A percentile compares a stretch with the other conserved stretches of the same genome.
These are phyloP conservation scores for Apoderus coryli DNA, from an alignment of 2,888 invertebrate genomes.

Conservation along the genomic window DNA sequence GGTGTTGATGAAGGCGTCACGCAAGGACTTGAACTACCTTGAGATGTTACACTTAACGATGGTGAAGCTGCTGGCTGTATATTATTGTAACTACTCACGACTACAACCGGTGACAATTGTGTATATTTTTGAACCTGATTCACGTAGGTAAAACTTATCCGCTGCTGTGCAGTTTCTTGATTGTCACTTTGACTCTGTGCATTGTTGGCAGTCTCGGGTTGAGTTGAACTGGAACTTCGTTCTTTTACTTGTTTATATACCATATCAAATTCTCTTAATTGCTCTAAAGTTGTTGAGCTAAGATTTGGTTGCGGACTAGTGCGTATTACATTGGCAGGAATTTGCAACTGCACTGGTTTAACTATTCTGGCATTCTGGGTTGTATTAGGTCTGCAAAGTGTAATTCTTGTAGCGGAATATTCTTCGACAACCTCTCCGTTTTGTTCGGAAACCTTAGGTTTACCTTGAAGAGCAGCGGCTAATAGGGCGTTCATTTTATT, in stretches of 20 bases:
- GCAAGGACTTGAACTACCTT: constrained; percentile 42
- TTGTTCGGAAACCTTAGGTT: constrained; percentile 24
- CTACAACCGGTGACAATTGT: constrained; percentile 37
- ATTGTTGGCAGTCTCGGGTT: constrained; percentile 18
- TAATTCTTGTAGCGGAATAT: constrained; percentile 15
- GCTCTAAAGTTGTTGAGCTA: constrained; percentile 63
- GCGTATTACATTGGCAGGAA: constrained; percentile 45
- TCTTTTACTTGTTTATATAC: constrained; percentile 70
- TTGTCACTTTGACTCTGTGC: constrained; percentile 20
- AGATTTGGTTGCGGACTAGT: constrained; percentile 44
- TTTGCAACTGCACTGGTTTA: constrained; percentile 37
- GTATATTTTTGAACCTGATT: constrained; percentile 35
- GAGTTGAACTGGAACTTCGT: constrained; percentile 44
- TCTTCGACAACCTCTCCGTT: constrained; percentile 19
- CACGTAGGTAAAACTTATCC: constrained; percentile 40
- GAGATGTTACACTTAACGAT: constrained; percentile 40
- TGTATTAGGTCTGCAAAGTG: constrained; percentile 13
- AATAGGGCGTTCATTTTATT: constrained; percentile 35
- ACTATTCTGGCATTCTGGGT: constrained; percentile 35
- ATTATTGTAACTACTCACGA: constrained; percentile 40
- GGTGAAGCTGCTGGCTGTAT: constrained; percentile 38
- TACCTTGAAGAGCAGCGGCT: constrained; percentile 33
- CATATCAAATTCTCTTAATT: constrained; percentile 65
- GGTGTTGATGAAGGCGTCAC: constrained; percentile 40
- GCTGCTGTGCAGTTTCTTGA: constrained; percentile 27